These are phyloP conservation scores for Carettochelys insculpta DNA, from an alignment of 2,113 vertebrate species.

Conservation along the genomic window DNA sequence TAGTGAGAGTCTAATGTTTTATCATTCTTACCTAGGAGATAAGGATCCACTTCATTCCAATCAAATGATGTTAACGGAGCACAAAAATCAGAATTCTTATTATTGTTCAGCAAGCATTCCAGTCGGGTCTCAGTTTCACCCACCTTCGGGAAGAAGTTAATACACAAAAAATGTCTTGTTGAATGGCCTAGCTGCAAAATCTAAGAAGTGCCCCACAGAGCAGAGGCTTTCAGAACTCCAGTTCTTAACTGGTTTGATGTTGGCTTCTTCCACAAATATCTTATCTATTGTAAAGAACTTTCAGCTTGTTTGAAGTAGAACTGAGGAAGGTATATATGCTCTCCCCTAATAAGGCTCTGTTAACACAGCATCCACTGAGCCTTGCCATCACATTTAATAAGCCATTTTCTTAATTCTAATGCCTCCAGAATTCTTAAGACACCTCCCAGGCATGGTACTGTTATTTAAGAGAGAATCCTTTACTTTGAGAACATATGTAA, in stretches of 20 bases:
- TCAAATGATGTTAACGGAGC: slow-evolving; percentile 98
- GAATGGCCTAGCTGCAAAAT: neutral
- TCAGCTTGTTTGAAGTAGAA: neutral
- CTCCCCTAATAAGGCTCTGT: neutral
- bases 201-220: neutral
- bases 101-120: slow-evolving; percentile 98
- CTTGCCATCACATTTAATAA: neutral
- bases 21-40: slow-evolving; percentile 88
- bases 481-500: neutral
- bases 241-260: neutral
- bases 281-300: neutral
- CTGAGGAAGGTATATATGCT: neutral
- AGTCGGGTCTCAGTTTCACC: slow-evolving; percentile 97
- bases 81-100: slow-evolving; percentile 99
- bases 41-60: slow-evolving; percentile 99
- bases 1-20: neutral
- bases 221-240: neutral
- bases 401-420: neutral
- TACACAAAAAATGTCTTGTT: neutral
- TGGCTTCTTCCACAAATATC: neutral
- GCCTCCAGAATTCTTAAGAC: neutral
- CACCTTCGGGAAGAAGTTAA: slow-evolving; percentile 79
- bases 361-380: neutral
- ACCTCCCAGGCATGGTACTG: neutral
- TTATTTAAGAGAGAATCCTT: neutral